phyloP scores from a whole-genome alignment of 2,797 vertebrate genomes.

The Orestias chungarensis region DNA sequence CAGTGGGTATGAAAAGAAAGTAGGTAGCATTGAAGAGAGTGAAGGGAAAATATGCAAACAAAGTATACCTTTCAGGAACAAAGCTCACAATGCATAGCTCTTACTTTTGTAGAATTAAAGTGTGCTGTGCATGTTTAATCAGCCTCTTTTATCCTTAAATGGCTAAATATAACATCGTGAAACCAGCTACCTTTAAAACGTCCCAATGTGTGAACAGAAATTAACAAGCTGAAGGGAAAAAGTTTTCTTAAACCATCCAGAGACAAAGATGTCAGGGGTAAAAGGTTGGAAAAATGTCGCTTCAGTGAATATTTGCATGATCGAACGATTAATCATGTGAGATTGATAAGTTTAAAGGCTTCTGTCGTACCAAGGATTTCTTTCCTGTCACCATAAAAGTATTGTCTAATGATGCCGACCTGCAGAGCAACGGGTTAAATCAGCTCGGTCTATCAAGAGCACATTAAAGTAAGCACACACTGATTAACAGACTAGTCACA shows the following conservation, averaged over 20 bases:
- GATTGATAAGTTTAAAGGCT: conserved; percentile 78
- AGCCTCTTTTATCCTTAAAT: not conserved
- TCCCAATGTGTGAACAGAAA: too few relatives aligned
- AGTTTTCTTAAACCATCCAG: too few relatives aligned
- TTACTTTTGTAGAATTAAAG: too few relatives aligned
- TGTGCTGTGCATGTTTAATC: not conserved
- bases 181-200: not conserved
- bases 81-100: too few relatives aligned
- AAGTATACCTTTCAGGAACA: conserved; percentile 67
- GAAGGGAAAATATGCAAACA: conserved; percentile 59
- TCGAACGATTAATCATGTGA: conserved; percentile 53
- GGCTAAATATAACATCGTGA: not conserved
- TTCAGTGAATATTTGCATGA: conserved; percentile 59
- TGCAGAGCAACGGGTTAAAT: conserved; percentile 47
- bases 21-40: conserved; percentile 34
- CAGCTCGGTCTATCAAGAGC: conserved; percentile 66
- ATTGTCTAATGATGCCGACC: conserved; percentile 64
- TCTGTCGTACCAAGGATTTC: conserved; percentile 63
- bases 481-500: conserved; percentile 61
- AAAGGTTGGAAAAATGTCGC: conserved; percentile 53
- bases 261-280: conserved; percentile 28
- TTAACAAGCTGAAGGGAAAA: not conserved
- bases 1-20: conserved; percentile 34
- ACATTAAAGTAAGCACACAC: conserved; percentile 63
- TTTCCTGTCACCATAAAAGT: conserved; percentile 72